These are phyloP conservation scores for Metalampra italica DNA, from an alignment of 2,888 invertebrate genomes.

Conservation along the genomic window DNA sequence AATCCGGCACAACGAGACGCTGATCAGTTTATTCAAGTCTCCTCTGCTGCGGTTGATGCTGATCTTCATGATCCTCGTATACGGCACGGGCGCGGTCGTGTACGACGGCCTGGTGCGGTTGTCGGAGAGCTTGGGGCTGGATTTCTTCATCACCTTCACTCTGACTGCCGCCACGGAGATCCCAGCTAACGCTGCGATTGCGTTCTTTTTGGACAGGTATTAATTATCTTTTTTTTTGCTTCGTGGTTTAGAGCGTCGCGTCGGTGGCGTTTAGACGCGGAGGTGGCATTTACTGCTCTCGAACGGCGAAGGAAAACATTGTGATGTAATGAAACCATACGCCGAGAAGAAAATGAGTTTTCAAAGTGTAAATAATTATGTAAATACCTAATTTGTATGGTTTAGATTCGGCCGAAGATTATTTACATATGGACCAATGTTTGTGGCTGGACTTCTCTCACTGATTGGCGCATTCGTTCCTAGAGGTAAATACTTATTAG, in stretches of 20 bases:
- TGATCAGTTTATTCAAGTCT: constrained; percentile 43
- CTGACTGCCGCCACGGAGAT: constrained; percentile 66
- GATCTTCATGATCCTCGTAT: constrained; percentile 47
- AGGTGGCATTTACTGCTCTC: too few species aligned
- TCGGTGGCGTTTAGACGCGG: too few species aligned
- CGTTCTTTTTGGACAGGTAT: neutral
- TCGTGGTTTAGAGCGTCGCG: too few species aligned
- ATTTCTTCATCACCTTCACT: constrained; percentile 68
- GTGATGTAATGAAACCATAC: too few species aligned
- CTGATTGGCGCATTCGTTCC: constrained; percentile 53
- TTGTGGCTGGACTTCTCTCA: constrained; percentile 43
- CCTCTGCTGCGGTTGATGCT: constrained; percentile 45
- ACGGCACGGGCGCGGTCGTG: constrained; percentile 57
- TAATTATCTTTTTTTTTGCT: too few species aligned
- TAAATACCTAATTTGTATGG: neutral
- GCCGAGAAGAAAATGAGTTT: too few species aligned
- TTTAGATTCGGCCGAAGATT: constrained; percentile 59
- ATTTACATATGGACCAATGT: constrained; percentile 49
- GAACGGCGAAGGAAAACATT: too few species aligned
- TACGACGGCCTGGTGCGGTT: constrained; percentile 65
- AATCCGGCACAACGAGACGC: constrained; percentile 31
- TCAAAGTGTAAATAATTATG: too few species aligned
- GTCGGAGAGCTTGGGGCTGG: constrained; percentile 60
- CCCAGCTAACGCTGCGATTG: constrained; percentile 21
- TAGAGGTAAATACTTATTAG: constrained; percentile 47